Evolutionary conservation across 2,113 vertebrate species (phyloP), one percentile per base, ranked within the genome.

Genomic region (Ivindomyrus marchei): DNA sequence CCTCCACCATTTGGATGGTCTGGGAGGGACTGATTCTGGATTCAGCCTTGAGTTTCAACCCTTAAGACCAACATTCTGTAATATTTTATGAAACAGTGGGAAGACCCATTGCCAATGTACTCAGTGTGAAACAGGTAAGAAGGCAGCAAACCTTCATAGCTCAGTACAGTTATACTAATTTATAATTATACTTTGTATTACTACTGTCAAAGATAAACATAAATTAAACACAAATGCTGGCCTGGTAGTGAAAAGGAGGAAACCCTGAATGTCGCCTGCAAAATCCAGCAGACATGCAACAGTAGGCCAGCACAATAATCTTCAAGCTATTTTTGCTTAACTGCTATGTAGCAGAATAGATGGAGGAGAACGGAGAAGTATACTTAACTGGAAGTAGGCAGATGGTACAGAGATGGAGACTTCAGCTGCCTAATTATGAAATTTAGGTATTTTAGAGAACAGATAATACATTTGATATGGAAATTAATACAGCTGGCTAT

Each of bases 391-490:
- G 24, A 85, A 8, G 74, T 15, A 17, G 74, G 74, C 74, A 80
- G 74, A 80, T 80, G 74, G 74, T 80, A 19, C 47, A 15, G 10
- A 49, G 84, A 86, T 27, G 84, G 24, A 47, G 84, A 86, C 24
- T 47, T 49, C 21, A 47, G 42, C 47, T 86, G 74, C 84, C 47
- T 86, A 86, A 86, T 80, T 86, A 86, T 86, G 42, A 86, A 27
- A 86, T 86, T 31, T 47, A 42, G 74, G 47, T 86, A 86, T 47
- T 49, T 86, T 50, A 86, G 84, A 80, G 74, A 80, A 80, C 36
- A 80, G 74, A 86, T 86, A 85, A 85, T 85, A 47, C 21, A 85
- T 85, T 47, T 49, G 45, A 47, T 86, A 86, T 47, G 45, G 46
- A 47, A 47, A 49, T 86, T 86, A 49, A 86, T 47, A 86, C 47